Evolutionary conservation across 2,797 vertebrate species (phyloP).

Genomic region (Crossoptilon crossoptilon): DNA sequence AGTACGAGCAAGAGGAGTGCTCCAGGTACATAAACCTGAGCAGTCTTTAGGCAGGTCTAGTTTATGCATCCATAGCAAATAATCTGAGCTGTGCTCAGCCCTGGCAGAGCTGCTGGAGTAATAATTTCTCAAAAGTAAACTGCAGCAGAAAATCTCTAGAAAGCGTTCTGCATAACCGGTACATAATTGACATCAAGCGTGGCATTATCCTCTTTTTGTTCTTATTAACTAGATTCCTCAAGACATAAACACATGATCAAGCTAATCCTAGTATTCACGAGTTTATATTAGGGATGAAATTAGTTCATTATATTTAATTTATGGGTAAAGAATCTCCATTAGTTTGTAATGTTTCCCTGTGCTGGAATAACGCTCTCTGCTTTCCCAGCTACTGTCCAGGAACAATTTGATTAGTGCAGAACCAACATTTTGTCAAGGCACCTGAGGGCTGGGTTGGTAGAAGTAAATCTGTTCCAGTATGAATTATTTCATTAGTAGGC

Average conservation of each 20-base stretch:
- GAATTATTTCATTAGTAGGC: background rate
- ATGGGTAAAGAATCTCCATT: background rate
- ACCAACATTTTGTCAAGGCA: background rate
- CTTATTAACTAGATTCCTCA: background rate
- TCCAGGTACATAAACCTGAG: background rate
- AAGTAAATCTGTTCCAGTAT: background rate
- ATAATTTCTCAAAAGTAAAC: constrained; percentile 28
- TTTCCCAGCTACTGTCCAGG: constrained; percentile 5
- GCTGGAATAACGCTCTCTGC: background rate
- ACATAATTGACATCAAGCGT: background rate
- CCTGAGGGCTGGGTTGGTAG: background rate
- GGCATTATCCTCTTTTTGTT: background rate
- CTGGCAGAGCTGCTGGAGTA: background rate
- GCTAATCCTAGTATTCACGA: constrained; percentile 12
- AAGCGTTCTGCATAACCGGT: background rate
- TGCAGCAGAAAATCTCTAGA: background rate
- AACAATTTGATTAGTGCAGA: background rate
- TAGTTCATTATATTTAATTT: constrained; percentile 30
- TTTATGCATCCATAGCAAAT: background rate
- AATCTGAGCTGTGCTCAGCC: background rate
- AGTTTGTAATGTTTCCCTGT: constrained; percentile 3
- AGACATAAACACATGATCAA: constrained; percentile 29
- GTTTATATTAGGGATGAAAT: background rate
- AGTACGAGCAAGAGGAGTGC: background rate
- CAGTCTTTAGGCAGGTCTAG: background rate